Conservation (phyloP, 2,888 invertebrate genomes). For the Notodonta ziczac region DNA sequence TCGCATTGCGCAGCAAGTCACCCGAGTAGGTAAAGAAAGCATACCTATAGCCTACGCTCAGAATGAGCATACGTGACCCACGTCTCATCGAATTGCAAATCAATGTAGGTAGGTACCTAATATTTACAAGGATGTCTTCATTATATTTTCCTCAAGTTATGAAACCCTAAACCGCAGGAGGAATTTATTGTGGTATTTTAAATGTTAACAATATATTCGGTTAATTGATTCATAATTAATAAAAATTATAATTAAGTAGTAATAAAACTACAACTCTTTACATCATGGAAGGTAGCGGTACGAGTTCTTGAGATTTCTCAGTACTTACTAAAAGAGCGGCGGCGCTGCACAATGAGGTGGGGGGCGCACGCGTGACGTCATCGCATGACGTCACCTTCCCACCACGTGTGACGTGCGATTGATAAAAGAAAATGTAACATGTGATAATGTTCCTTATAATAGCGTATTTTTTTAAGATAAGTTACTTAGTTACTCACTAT, state of each 20-base stretch:
- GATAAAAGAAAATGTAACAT: slow-evolving; percentile 28
- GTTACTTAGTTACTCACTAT: not conserved
- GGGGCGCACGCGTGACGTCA: slow-evolving; percentile 55
- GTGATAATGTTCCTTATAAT: slow-evolving; percentile 11
- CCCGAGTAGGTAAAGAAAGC: slow-evolving; percentile 1
- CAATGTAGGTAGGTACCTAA: slow-evolving; percentile 10
- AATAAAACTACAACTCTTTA: slow-evolving; percentile 19
- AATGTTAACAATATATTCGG: slow-evolving; percentile 2
- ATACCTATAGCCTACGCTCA: slow-evolving; percentile 9
- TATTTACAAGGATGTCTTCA: slow-evolving; percentile 17
- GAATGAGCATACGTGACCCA: slow-evolving; percentile 42
- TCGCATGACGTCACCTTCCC: slow-evolving; percentile 67
- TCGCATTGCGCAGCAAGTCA: not conserved
- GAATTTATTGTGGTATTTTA: no score
- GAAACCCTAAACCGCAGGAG: no score
- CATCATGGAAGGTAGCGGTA: slow-evolving; percentile 38
- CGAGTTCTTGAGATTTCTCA: slow-evolving; percentile 59
- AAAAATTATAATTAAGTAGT: slow-evolving; percentile 18
- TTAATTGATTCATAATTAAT: slow-evolving; percentile 17
- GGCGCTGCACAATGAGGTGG: slow-evolving; percentile 36
- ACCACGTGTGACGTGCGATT: slow-evolving; percentile 54
- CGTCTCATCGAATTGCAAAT: slow-evolving; percentile 19
- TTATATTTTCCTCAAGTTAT: slow-evolving; percentile 19
- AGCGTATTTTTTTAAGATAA: not conserved
- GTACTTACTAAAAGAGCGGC: slow-evolving; percentile 36